Percentiles rank a stretch among this genome's conserved stretches.
Conservation (phyloP, 35 echinoderm and acorn worm species). For the Hemicentrotus pulcherrimus region DNA sequence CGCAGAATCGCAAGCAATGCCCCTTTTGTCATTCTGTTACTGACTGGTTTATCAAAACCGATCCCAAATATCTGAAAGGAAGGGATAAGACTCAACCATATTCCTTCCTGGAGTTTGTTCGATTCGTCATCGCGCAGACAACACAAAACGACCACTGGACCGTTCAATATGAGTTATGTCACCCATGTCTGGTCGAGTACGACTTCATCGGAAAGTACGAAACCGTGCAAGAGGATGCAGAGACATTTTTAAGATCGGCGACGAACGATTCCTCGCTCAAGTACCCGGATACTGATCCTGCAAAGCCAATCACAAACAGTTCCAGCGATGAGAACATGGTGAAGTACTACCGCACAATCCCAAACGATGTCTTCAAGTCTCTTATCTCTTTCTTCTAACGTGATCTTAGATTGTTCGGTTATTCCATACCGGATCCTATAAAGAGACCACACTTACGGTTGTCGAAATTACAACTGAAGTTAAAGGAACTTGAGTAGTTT, state of each 20-base stretch:
- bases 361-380: neutral
- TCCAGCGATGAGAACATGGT: constrained; percentile 1
- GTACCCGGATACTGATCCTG: neutral
- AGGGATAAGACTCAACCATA: neutral
- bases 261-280: constrained; percentile 7
- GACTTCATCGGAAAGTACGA: constrained; percentile 45
- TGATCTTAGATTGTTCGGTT: constrained; percentile 23
- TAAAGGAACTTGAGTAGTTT: too few species aligned
- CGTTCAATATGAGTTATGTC: constrained; percentile 9
- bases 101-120: neutral
- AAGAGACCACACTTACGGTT: too few species aligned
- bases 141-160: neutral
- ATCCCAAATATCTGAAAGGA: neutral
- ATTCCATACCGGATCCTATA: constrained; percentile 9
- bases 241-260: neutral
- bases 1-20: neutral
- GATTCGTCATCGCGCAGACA: neutral
- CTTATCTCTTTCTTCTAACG: neutral
- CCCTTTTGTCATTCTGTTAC: neutral
- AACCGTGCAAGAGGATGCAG: constrained; percentile 3
- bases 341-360: neutral
- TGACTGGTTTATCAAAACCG: neutral
- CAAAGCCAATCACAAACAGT: neutral
- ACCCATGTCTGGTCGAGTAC: neutral
- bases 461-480: too few species aligned